Conservation (phyloP, 2,797 vertebrate species). For the Gastrophryne carolinensis region DNA sequence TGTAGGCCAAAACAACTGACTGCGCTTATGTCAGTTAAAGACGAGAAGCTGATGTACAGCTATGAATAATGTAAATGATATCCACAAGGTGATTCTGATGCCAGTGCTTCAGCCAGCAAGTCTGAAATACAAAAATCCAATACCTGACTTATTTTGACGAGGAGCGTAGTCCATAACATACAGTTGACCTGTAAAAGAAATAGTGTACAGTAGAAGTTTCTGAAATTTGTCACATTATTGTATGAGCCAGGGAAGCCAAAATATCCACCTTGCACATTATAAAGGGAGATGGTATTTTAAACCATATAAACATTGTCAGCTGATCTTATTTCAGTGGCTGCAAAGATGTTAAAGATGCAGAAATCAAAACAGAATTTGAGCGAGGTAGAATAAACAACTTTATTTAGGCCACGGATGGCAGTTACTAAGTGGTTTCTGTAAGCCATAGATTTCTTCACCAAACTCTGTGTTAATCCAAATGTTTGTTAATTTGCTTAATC, state of each 20-base stretch:
- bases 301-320: neutral
- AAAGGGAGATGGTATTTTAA: neutral
- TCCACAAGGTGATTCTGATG: conserved; percentile 35
- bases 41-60: conserved; percentile 26
- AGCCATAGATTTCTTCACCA: too few species aligned
- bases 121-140: conserved; percentile 48
- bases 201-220: conserved; percentile 45
- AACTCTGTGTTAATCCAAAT: too few species aligned
- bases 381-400: too few species aligned
- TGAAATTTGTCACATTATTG: neutral
- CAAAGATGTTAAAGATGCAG: too few species aligned
- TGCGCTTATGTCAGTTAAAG: neutral
- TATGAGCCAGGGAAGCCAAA: neutral
- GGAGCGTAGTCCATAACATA: conserved; percentile 50
- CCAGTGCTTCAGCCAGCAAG: conserved; percentile 44
- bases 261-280: neutral
- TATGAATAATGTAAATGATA: conserved; percentile 40
- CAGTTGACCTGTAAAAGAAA: conserved; percentile 53
- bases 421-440: too few species aligned
- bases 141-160: conserved; percentile 51
- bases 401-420: too few species aligned
- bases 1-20: neutral
- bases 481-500: too few species aligned
- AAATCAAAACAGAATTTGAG: too few species aligned
- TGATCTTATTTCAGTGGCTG: too few species aligned